These are phyloP conservation scores for Sebastes goodei DNA, from an alignment of 2,797 vertebrate genomes.

Conservation along the genomic window DNA sequence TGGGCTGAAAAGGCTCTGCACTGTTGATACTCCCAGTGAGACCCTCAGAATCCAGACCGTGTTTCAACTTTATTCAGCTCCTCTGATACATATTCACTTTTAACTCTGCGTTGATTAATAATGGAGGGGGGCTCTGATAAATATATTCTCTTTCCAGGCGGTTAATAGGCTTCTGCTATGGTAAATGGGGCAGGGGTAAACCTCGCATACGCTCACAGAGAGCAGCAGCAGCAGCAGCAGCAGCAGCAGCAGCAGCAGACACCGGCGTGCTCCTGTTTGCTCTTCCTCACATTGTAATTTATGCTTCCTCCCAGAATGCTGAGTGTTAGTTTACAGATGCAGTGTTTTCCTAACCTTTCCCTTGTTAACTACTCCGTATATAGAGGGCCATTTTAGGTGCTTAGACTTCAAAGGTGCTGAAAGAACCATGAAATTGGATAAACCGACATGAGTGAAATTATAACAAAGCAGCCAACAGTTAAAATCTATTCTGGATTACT, in stretches of 20 bases:
- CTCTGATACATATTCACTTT: constrained; percentile 81
- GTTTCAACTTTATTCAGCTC: constrained; percentile 73
- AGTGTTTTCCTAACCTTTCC: constrained; percentile 22
- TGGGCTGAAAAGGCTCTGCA: constrained; percentile 72
- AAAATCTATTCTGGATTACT: constrained; percentile 9
- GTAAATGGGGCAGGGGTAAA: constrained; percentile 71
- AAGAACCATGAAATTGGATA: constrained; percentile 35
- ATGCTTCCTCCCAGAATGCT: constrained; percentile 9
- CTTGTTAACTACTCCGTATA: constrained; percentile 14
- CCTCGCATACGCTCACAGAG: constrained; percentile 19
- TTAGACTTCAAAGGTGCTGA: constrained; percentile 42
- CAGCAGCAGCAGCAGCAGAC: constrained; percentile 32
- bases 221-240: constrained; percentile 24
- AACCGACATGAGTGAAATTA: constrained; percentile 18
- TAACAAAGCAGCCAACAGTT: constrained; percentile 12
- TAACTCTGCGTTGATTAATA: constrained; percentile 80
- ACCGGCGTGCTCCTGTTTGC: neutral
- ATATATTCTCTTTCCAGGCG: constrained; percentile 79
- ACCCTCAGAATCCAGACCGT: constrained; percentile 70
- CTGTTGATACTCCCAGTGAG: constrained; percentile 78
- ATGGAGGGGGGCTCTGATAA: constrained; percentile 74
- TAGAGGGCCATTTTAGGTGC: neutral
- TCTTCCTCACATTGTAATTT: constrained; percentile 37
- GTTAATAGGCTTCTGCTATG: constrained; percentile 69
- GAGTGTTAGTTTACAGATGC: constrained; percentile 28